phyloP scores from a whole-genome alignment of 2,888 invertebrate species.

The Sphaerophoria taeniata region DNA sequence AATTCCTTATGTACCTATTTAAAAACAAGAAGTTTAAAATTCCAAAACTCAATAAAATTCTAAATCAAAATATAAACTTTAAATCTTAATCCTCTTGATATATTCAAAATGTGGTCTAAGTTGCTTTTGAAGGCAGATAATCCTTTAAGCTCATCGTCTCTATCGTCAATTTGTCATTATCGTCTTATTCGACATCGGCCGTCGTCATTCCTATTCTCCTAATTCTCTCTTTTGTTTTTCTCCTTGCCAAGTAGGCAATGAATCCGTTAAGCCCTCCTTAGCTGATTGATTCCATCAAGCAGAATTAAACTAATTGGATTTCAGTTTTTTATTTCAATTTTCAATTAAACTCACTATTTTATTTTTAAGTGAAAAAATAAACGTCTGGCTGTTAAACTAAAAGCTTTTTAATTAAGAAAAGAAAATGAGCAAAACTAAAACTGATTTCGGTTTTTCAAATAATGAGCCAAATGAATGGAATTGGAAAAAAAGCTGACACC shows the following conservation, averaged over 20 bases:
- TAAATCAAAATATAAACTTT: background rate
- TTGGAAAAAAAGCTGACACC: background rate
- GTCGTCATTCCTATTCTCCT: conserved; percentile 11
- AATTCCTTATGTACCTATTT: too few species aligned
- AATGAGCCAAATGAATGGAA: background rate
- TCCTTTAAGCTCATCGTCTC: background rate
- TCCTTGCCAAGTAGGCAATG: conserved; percentile 19
- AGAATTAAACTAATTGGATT: conserved; percentile 57
- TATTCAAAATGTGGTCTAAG: conserved; percentile 13
- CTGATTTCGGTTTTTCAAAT: background rate
- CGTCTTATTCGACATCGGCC: background rate
- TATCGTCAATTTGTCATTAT: background rate
- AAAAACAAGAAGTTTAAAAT: too few species aligned
- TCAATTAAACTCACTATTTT: conserved; percentile 14
- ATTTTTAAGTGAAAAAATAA: conserved; percentile 28
- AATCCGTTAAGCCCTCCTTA: background rate
- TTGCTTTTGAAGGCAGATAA: background rate
- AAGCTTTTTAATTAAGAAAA: conserved; percentile 1
- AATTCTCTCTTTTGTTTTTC: background rate
- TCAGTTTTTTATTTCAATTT: conserved; percentile 52
- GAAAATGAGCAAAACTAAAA: background rate
- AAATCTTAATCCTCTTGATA: background rate
- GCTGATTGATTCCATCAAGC: conserved; percentile 52
- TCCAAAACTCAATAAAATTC: too few species aligned
- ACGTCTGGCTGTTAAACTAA: conserved; percentile 3